Evolutionary conservation across 2,888 invertebrate species (phyloP), one percentile per base, ranked within the genome.

Genomic region (Lithophane semibrunnea): DNA sequence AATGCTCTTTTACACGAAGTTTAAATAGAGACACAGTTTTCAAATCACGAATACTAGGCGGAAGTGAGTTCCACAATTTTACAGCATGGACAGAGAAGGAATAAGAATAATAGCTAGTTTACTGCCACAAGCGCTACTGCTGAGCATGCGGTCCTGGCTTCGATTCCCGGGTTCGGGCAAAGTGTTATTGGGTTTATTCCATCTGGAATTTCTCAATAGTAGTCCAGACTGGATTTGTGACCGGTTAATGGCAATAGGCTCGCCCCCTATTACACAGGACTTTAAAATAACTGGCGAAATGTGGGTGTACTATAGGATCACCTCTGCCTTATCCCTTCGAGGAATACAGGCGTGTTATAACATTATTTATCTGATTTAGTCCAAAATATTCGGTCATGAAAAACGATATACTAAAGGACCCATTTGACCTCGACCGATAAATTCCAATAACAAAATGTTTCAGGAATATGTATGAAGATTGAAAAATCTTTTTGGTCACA

Each of bases 401-500:
- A 61, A 63, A 58, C 56, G 21, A 63, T 61, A 49, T 49, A 42
- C 29, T 21, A 60, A 47, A 68, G 29, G 18, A 69, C 2, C 68
- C 21, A 12, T 18, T 67, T n/a, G 68, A 47, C 83, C 79, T 68
- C 78, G 84, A 65, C 72, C 70, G 13, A 77, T 42, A 68, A 42
- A 60, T 60, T 72, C 56, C 1, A 65, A 42, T 78, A 67, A 71
- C n/a, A 71, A 71, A 80, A 37, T 68, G 13, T 78, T 44, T 61
- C 5, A 72, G 64, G 16, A 83, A 83, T 60, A 78, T 68, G 68
- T 64, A 82, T 60, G 60, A 60, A 76, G 65, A 66, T 78, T 81
- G 65, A 81, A 75, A 65, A 78, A 66, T 54, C 77, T 82, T 76
- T 79, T 79, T 82, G 64, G 60, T 77, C 76, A 80, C 24, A 65